Evolutionary conservation across 2,113 vertebrate species (phyloP), one percentile per base, ranked within the genome.

Genomic region (Hemiprocne comata): DNA sequence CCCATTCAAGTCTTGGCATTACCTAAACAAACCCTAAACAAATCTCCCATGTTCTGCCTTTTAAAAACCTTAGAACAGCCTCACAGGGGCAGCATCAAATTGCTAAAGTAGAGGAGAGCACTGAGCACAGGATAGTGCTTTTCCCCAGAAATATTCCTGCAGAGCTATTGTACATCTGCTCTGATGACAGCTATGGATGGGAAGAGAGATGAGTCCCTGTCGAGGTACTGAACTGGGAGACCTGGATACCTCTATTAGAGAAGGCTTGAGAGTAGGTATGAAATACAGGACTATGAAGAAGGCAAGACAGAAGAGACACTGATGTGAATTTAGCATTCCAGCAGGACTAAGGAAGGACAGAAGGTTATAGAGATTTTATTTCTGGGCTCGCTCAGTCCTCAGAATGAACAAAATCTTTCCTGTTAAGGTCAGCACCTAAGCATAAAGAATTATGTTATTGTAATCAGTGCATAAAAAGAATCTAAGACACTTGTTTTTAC

Each of bases 21-120:
- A 73, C 48, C 54, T 67, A 61, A 73, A 83, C 54, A 81, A 89
- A 77, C 17, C 6, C 13, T 21, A 65, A 85, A 70, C 4, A n/a
- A n/a, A 19, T 38, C 28, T 85, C 24, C 46, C 60, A 6, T 17
- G 8, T 73, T 91, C 23, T 78, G 33, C 42, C 74, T 91, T 83
- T 67, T 60, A 91, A 88, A 90, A 93, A 62, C 19, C 86, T 85
- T 85, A 72, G 40, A 96, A 92, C 79, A 92, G 90, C 71, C 94
- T 96, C 95, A 92, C 40, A 94, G 87, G 82, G 92, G 67, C 91
- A 85, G 89, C 93, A 90, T 66, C 72, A 97, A 94, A 71, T 95
- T 97, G 94, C 91, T 95, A 81, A 81, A 94, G 72, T 53, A 75
- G 57, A 93, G 79, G 87, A 93, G 85, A 96, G 79, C 92, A 51